Evolutionary conservation across 2,113 vertebrate genomes (phyloP), one percentile per base, ranked within the genome.

Genomic region (Etheostoma spectabile): DNA sequence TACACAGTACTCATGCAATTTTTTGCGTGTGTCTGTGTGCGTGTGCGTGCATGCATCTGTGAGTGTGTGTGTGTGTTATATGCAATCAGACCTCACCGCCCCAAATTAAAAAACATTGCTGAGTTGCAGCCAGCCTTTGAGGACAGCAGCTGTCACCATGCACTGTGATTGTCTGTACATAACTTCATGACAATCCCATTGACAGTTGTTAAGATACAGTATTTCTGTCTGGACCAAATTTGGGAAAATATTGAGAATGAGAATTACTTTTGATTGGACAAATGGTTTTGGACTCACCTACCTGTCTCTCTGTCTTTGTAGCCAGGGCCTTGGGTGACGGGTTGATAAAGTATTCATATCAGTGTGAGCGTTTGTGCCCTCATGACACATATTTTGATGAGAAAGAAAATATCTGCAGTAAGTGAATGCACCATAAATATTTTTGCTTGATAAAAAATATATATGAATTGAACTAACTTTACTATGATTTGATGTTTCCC

Each of bases 111-210:
- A 84, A 77, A 61, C 46, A 8, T 62, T 85, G 69, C 60, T 63
- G 83, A 83, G 77, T 78, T 80, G 61, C 81, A 73, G 75, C 70
- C 66, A 84, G 72, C 52, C 55, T 78, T 84, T 79, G 46, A 82
- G 61, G 75, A 83, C 64, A 73, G 81, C 79, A 85, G 77, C 82
- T 51, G 83, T 95, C 83, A 79, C 93, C 88, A 93, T 94, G 33
- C 33, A 13, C 35, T 62, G 13, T 38, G 56, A 61, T 61, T 61
- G 24, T 18, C 14, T 30, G n/a, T 6, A 30, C 24, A 59, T 30
- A 59, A 30, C 6, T 16, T 59, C 56, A 59, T 15, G 27, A 13
- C 14, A 59, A 60, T 33, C 27, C 14, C 30, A 60, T 4, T 14
- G 1, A 16, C 15, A 48, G 6, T 60, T 60, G 18, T 35, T 61